phyloP scores from a whole-genome alignment of 2,888 invertebrate species.

The Nasonovia ribisnigri region DNA sequence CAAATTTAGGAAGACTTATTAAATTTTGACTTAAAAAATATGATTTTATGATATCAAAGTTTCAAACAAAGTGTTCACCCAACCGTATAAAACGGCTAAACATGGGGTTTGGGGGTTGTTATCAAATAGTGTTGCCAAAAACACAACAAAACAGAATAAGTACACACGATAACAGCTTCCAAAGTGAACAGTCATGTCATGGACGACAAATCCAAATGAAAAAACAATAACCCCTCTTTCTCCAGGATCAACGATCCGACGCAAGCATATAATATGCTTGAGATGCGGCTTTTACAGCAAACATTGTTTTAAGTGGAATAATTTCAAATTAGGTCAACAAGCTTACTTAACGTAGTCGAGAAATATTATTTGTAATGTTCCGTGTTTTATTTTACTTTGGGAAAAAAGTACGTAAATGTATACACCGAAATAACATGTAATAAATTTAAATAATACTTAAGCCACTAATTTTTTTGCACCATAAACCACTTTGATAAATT shows the following conservation, averaged over 20 bases:
- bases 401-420: background rate
- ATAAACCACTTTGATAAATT: conserved; percentile 20
- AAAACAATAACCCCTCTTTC: conserved; percentile 29
- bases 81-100: conserved; percentile 44
- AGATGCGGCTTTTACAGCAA: background rate
- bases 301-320: conserved; percentile 46
- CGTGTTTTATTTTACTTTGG: background rate
- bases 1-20: background rate
- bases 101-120: background rate
- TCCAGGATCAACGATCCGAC: conserved; percentile 19
- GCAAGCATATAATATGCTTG: conserved; percentile 26
- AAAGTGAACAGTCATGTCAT: conserved; percentile 49
- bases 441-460: conserved; percentile 5
- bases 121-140: conserved; percentile 33
- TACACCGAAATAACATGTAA: background rate
- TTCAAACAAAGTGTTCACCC: conserved; percentile 26
- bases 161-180: background rate
- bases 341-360: background rate
- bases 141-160: conserved; percentile 21
- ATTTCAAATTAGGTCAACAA: conserved; percentile 48
- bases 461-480: background rate
- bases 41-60: background rate
- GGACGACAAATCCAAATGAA: conserved; percentile 44
- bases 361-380: conserved; percentile 7
- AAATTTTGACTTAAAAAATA: background rate